Evolutionary conservation across 2,113 vertebrate genomes (phyloP).

Genomic region (Pontoporia blainvillei): DNA sequence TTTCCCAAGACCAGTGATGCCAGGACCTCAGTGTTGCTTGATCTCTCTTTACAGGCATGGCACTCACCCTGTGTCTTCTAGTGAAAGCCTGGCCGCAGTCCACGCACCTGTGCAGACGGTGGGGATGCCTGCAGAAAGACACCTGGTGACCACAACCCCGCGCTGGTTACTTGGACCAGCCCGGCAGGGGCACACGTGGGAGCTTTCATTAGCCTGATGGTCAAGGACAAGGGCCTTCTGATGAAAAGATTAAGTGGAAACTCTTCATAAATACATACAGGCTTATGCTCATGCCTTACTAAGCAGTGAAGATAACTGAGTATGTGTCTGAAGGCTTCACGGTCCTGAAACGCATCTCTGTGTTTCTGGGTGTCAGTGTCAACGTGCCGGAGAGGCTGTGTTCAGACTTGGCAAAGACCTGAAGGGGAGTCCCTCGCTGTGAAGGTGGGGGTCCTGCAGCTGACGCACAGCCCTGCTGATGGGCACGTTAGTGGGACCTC

Average conservation of each 20-base stretch:
- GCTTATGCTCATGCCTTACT: fast-evolving
- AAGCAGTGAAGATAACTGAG: neutral
- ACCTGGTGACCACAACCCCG: fast-evolving
- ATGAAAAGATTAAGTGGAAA: fast-evolving
- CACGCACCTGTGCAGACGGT: slow-evolving; percentile 85
- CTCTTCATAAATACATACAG: fast-evolving
- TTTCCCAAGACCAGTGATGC: neutral
- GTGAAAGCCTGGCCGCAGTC: slow-evolving; percentile 84
- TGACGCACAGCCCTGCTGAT: neutral
- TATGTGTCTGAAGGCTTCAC: fast-evolving
- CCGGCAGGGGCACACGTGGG: fast-evolving
- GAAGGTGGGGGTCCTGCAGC: neutral
- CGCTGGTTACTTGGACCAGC: fast-evolving
- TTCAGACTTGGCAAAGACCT: fast-evolving
- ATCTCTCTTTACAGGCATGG: fast-evolving
- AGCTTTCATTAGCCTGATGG: fast-evolving
- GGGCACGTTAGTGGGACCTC: neutral
- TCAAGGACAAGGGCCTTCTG: neutral
- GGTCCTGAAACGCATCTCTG: fast-evolving
- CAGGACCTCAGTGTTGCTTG: fast-evolving
- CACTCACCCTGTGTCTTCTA: slow-evolving; percentile 92
- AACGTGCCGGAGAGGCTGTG: neutral
- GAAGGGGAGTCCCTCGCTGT: neutral
- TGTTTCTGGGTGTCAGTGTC: fast-evolving
- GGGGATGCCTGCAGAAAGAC: slow-evolving; percentile 86